Percentiles rank a stretch among this genome's conserved stretches.
Evolutionary conservation across 2,888 invertebrate species (phyloP).

Genomic region (Heliconius charithonia): DNA sequence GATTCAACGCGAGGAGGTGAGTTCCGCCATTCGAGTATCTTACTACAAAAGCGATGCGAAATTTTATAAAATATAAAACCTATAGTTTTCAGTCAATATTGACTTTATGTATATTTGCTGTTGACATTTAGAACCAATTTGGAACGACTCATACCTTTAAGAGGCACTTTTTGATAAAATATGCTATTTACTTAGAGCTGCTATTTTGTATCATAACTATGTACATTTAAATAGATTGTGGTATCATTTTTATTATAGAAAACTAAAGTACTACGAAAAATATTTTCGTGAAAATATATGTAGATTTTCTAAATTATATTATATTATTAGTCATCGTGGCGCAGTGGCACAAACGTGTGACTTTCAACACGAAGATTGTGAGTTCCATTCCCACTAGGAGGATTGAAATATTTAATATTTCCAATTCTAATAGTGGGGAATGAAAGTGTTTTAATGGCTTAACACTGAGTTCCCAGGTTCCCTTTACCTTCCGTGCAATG

Average conservation of each 20-base stretch:
- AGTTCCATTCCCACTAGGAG: too few relatives aligned
- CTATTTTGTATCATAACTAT: neutral
- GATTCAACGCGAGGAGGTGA: too few relatives aligned
- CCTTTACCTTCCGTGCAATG: too few relatives aligned
- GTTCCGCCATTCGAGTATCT: too few relatives aligned
- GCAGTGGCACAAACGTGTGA: too few relatives aligned
- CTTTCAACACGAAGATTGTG: too few relatives aligned
- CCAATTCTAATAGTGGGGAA: too few relatives aligned
- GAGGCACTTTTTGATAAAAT: neutral
- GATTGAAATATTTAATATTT: too few relatives aligned
- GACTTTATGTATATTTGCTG: constrained; percentile 11
- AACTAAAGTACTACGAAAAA: neutral
- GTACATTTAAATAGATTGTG: neutral
- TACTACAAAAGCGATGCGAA: neutral
- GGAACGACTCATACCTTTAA: constrained; percentile 11
- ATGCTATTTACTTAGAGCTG: neutral
- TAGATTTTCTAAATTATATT: too few relatives aligned
- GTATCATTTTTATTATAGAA: neutral
- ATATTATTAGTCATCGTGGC: too few relatives aligned
- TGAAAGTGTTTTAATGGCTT: too few relatives aligned
- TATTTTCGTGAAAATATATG: neutral
- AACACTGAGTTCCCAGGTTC: too few relatives aligned
- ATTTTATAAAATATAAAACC: neutral
- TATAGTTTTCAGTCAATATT: neutral
- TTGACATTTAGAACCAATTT: constrained; percentile 20